These are phyloP conservation scores for Ectropis grisescens DNA, from an alignment of 1,140 invertebrate species.

Conservation along the genomic window DNA sequence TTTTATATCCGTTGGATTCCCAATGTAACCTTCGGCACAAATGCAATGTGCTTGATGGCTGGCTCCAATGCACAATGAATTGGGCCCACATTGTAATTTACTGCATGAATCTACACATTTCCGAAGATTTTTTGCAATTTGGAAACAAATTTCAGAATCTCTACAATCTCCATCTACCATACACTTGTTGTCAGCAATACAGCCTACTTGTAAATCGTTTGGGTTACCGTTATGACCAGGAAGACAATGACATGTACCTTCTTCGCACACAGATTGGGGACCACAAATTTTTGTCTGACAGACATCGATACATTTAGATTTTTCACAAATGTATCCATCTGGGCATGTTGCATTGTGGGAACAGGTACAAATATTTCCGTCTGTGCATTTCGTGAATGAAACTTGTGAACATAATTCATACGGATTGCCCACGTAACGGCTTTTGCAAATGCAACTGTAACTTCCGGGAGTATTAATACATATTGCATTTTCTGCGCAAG, in stretches of 20 bases:
- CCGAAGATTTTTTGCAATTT: constrained; percentile 79
- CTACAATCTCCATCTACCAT: constrained; percentile 85
- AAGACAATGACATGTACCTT: constrained; percentile 84
- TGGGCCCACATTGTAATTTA: constrained; percentile 90
- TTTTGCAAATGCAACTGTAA: constrained; percentile 89
- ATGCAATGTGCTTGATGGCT: constrained; percentile 88
- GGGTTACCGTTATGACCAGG: constrained; percentile 85
- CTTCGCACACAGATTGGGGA: constrained; percentile 83
- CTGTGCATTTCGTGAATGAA: constrained; percentile 76
- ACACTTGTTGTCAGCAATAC: constrained; percentile 79
- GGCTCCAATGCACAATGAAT: constrained; percentile 86
- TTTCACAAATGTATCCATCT: constrained; percentile 79
- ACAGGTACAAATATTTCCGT: constrained; percentile 79
- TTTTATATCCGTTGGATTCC: constrained; percentile 83
- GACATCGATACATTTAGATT: constrained; percentile 78
- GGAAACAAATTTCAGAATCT: constrained; percentile 88
- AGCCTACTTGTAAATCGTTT: constrained; percentile 77
- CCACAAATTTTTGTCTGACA: constrained; percentile 84
- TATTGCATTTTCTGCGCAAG: constrained; percentile 87
- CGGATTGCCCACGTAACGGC: constrained; percentile 87
- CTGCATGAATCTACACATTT: constrained; percentile 90
- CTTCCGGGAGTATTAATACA: constrained; percentile 91
- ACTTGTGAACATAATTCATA: constrained; percentile 82
- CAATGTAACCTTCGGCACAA: constrained; percentile 83
- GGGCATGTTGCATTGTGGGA: constrained; percentile 79